Evolutionary conservation across 2,113 vertebrate genomes (phyloP).

Genomic region (Thermophis baileyi): DNA sequence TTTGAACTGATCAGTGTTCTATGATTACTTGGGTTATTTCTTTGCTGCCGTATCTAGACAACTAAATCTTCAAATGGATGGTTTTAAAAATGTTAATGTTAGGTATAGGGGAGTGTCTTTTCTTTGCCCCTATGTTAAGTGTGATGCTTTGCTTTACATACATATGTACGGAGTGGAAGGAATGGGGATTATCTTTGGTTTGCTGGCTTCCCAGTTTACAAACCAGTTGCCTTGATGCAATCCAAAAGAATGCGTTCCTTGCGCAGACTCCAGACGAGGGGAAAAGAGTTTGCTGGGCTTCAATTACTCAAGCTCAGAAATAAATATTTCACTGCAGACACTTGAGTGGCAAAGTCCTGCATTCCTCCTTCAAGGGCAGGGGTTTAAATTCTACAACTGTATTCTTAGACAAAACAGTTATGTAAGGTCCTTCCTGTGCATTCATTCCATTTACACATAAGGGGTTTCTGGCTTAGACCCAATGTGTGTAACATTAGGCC

Average conservation of each 20-base stretch:
- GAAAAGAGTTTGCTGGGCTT: neutral
- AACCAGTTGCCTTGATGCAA: neutral
- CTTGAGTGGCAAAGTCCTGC: slow-evolving; percentile 1
- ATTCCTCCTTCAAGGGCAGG: slow-evolving; percentile 6
- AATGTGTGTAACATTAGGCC: slow-evolving; percentile 20
- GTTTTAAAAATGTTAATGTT: neutral
- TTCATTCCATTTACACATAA: slow-evolving; percentile 7
- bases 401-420: slow-evolving; percentile 23
- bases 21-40: neutral
- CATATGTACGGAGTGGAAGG: neutral
- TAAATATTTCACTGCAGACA: neutral
- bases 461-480: slow-evolving; percentile 10
- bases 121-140: neutral
- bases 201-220: neutral
- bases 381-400: slow-evolving; percentile 12
- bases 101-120: neutral
- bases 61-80: neutral
- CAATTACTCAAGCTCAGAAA: neutral
- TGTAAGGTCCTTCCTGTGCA: slow-evolving; percentile 17
- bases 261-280: neutral
- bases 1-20: neutral
- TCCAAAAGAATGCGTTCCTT: neutral
- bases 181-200: neutral
- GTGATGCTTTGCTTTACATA: neutral
- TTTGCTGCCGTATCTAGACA: neutral